Evolutionary conservation across 2,797 vertebrate species (phyloP), one percentile per base, ranked within the genome.

Genomic region (Tolypeutes matacus): DNA sequence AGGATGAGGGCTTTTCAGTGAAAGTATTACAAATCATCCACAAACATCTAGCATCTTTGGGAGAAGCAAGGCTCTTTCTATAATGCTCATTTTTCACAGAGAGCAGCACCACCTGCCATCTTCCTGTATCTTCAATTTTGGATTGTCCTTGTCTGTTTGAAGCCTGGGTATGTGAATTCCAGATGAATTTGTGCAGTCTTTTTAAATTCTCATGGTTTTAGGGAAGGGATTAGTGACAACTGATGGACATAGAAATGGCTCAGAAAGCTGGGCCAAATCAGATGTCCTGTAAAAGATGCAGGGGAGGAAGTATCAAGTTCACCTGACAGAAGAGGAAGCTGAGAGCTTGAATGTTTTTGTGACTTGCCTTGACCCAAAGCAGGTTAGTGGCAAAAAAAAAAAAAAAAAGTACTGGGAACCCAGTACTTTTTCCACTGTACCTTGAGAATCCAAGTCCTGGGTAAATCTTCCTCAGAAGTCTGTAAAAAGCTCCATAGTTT

Each of bases 21-120:
- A 94, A 75, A 97, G 92, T 65, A 78, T 90, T 65, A 96, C 93
- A 96, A 96, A 96, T 97, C 95, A 97, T 73, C 70, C 83, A 62
- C 65, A 93, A 88, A 39, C 91, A 86, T n/a, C 69, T 58, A 94
- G 73, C 53, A 20, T 94, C 91, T 93, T 82, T 64, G 91, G 92
- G 85, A 86, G 81, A 91, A 72, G 84, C 3, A 7, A 85, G 64
- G 64, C 95, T 87, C n/a, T 92, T 80, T 69, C 72, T 56, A 15
- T 69, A 56, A 49, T 73, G 80, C 78, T 73, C 92, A 94, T 96
- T 97, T 95, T 96, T 97, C 96, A 97, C 36, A 49, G 92, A 86
- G 53, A 77, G 49, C 56, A 36, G 77, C 62, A 62, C 80, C 53
- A 75, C 73, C 91, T 95, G 94, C 91, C 94, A 69, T 88, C 87